Evolutionary conservation across 2,797 vertebrate genomes (phyloP).

Genomic region (Sciurus vulgaris): DNA sequence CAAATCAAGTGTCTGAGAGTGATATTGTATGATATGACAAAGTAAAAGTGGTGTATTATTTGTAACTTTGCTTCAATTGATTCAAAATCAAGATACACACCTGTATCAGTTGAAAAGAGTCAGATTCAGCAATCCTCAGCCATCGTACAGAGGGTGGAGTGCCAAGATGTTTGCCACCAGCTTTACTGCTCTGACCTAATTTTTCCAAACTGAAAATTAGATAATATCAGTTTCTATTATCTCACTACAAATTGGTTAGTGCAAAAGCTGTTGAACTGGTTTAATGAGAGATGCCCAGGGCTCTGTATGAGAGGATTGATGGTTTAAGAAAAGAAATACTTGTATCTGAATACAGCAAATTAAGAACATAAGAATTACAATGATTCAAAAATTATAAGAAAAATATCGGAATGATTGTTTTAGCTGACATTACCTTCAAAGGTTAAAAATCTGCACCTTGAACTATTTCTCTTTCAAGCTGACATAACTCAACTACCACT

Average conservation of each 20-base stretch:
- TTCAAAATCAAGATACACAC: slow-evolving; percentile 47
- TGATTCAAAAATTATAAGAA: not conserved
- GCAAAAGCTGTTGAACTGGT: slow-evolving; percentile 55
- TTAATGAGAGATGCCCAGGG: not conserved
- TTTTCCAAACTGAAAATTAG: slow-evolving; percentile 59
- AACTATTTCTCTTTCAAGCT: slow-evolving; percentile 11
- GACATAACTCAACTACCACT: slow-evolving; percentile 25
- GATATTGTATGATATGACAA: not conserved
- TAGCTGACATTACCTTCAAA: not conserved
- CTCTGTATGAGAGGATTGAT: slow-evolving; percentile 10
- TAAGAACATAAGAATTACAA: not conserved
- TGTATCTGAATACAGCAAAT: not conserved
- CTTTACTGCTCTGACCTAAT: slow-evolving; percentile 56
- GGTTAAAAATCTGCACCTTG: not conserved
- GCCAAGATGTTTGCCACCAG: not conserved
- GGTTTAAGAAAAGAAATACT: slow-evolving; percentile 24
- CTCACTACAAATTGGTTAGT: slow-evolving; percentile 1
- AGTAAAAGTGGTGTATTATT: not conserved
- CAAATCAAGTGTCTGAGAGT: not conserved
- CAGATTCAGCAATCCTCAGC: not conserved
- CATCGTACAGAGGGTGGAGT: not conserved
- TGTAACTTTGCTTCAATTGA: slow-evolving; percentile 10
- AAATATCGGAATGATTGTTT: not conserved
- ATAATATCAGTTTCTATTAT: slow-evolving; percentile 55
- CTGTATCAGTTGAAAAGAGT: not conserved